Conservation (phyloP, 2,888 invertebrate species). For the Drosophila parthenogenetica region DNA sequence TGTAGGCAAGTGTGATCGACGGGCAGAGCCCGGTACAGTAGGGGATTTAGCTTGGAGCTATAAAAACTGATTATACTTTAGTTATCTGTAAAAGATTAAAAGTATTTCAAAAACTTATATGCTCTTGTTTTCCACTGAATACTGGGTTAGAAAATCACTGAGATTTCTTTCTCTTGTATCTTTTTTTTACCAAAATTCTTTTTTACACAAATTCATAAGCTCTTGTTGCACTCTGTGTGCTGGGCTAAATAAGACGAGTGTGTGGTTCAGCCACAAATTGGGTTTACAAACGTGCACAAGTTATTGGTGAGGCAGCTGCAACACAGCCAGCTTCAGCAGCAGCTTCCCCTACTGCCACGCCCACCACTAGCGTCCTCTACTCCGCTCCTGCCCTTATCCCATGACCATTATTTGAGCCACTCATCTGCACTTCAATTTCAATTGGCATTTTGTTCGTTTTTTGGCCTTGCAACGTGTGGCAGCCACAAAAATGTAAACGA, state of each 20-base stretch:
- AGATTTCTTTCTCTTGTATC: too few species aligned
- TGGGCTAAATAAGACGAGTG: background rate
- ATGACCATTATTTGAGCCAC: slow-evolving; percentile 44
- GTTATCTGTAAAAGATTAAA: too few species aligned
- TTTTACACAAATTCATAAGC: too few species aligned
- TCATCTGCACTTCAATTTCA: slow-evolving; percentile 76
- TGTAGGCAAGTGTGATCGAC: slow-evolving; percentile 1
- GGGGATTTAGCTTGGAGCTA: too few species aligned
- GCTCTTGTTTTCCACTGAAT: too few species aligned
- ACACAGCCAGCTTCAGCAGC: background rate
- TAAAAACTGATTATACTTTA: too few species aligned
- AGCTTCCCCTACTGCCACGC: background rate
- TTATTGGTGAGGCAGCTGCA: slow-evolving; percentile 45
- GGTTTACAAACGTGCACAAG: slow-evolving; percentile 62
- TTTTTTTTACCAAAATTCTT: too few species aligned
- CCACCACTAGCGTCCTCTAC: background rate
- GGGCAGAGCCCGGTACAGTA: background rate
- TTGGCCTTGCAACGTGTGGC: slow-evolving; percentile 51
- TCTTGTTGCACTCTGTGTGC: too few species aligned
- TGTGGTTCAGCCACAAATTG: slow-evolving; percentile 57
- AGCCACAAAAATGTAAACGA: slow-evolving; percentile 70
- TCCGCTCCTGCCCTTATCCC: background rate
- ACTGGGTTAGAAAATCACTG: too few species aligned
- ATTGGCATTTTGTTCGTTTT: slow-evolving; percentile 71
- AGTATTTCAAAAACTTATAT: too few species aligned